Base-by-base conservation (phyloP, 2,797 vertebrate species). In the Eospalax fontanierii region DNA sequence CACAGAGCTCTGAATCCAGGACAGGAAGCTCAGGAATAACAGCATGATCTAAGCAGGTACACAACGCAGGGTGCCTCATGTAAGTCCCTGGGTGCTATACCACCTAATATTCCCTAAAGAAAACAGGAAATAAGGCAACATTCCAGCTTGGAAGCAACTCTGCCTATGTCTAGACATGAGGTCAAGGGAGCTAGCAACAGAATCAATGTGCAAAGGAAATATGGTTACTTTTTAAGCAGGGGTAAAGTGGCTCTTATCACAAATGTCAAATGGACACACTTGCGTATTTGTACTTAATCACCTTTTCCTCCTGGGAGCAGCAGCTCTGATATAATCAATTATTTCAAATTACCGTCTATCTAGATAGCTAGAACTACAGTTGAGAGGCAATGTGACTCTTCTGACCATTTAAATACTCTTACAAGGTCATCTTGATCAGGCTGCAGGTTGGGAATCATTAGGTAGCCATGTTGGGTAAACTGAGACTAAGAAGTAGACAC, bases 261-360 rank as follows among this genome's bases (percentile, higher is more conserved):
- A 65, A 40, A 66, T 1, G 24, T 50, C 73, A 33, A 5, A 2
- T 1, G 40, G 46, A 70, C 43, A 33, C 12, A 35, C 46, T 40
- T 30, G 54, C 11, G 12, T 26, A 78, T 66, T 4, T 96, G 95
- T 59, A 96, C 57, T 96, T 87, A 65, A 71, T 35, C 59, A 54
- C 28, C 73, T 70, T 33, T 61, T 78, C 96, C 96, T 95, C 91
- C 35, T 0, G 94, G 89, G 84, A 96, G 95, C 95, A 96, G 96
- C 90, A 97, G 89, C 61, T 85, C 86, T 90, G 66, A 68, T 1
- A 80, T 50, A 14, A 9, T 54, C 50, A 9, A 54, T 54, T 54
- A 54, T 79, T 79, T 68, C 16, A 30, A 61, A 68, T 12, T 22
- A 22, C 22, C 28, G 65, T 63, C 54, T 16, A n/a, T n/a, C 22